phyloP scores from a whole-genome alignment of 2,797 vertebrate genomes.

The Tokudaia tokunoshimensis region DNA sequence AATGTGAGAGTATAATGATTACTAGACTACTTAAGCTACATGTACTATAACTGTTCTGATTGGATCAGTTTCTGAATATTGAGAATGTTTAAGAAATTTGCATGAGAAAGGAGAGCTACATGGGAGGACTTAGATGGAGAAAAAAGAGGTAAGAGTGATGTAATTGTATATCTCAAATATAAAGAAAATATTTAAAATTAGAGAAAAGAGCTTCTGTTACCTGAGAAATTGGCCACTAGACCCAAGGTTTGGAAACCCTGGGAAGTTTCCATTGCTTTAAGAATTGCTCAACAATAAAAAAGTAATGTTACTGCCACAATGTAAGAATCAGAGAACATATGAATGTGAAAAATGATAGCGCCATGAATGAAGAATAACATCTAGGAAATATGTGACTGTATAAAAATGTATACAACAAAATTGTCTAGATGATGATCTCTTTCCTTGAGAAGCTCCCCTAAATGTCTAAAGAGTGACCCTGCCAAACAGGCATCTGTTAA shows the following conservation, averaged over 20 bases:
- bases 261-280: not conserved
- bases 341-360: not conserved
- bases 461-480: not conserved
- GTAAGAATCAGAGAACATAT: no score
- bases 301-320: not conserved
- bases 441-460: not conserved
- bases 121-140: not conserved
- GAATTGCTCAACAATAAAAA: not conserved
- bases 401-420: not conserved
- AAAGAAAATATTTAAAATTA: not conserved
- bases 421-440: not conserved
- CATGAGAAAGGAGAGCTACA: not conserved
- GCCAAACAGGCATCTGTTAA: not conserved
- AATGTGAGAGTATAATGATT: not conserved
- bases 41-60: not conserved
- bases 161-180: not conserved
- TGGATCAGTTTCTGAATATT: not conserved
- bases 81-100: not conserved
- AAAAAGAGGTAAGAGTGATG: not conserved
- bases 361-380: not conserved
- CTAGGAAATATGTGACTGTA: not conserved
- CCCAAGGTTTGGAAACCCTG: not conserved
- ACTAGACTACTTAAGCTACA: no score
- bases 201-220: not conserved
- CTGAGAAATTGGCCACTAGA: not conserved